Evolutionary conservation across 1,140 invertebrate species (phyloP), one percentile per base, ranked within the genome.

Genomic region (Drosophila insularis): DNA sequence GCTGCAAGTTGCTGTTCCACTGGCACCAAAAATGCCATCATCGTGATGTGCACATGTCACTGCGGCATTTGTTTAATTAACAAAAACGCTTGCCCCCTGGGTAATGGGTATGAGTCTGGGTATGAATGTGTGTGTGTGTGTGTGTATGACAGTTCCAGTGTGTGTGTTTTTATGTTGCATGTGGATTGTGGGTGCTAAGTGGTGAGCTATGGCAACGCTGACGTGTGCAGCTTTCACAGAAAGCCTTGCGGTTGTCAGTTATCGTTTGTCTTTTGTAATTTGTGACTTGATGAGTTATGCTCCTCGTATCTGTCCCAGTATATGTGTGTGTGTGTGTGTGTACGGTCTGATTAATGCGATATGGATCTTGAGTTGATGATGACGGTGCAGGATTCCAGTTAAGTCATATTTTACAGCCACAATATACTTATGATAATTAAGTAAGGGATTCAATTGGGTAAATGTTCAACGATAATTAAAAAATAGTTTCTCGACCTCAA

Each of bases 31-130:
- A 77, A 64, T 71, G 84, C 89, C 82, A 82, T 89, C 82, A 86
- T 87, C 80, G 69, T 86, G 85, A 89, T 89, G 84, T 80, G 76
- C 77, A 85, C 84, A 89, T 84, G 84, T 89, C 84, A 89, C 85
- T 89, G 84, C 84, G 84, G 84, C 84, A 89, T 89, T 89, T 89
- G 84, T 89, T 89, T 89, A 89, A 89, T 89, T 89, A 89, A 89
- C 84, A 89, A 89, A 89, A 73, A 74, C 80, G 74, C 60, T 78
- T 69, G 69, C 17, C 54, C 56, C 68, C 35, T 40, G 35, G 32
- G 31, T n/a, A 5, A 43, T 40, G 35, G 32, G 31, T n/a, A 5
- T 59, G 59, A 37, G 56, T 39, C 21, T 23, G 31, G 54, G 23
- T 11, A 0, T 27, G 31, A 35, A 8, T 39, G 11, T 59, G 58